Conservation (phyloP, 2,888 invertebrate genomes). For the Orthosia gothica region DNA sequence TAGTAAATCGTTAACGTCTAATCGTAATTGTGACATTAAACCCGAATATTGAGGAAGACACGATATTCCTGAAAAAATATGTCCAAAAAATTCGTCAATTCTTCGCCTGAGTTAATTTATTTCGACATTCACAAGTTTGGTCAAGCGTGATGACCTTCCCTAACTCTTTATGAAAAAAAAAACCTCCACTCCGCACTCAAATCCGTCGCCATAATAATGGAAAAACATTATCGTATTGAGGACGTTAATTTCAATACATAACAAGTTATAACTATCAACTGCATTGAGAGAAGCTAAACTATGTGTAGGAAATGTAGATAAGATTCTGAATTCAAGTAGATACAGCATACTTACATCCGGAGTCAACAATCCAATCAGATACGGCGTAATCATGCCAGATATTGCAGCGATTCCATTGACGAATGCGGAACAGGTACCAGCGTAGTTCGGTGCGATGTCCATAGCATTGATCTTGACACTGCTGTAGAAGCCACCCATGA, state of each 20-base stretch:
- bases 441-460: constrained; percentile 93
- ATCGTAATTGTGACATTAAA: too few relatives aligned
- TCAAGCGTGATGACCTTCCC: constrained; percentile 46
- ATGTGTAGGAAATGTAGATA: too few relatives aligned
- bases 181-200: too few relatives aligned
- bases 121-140: constrained; percentile 35
- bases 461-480: constrained; percentile 93
- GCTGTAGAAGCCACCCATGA: constrained; percentile 94
- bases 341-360: constrained; percentile 89
- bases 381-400: constrained; percentile 92
- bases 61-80: constrained; percentile 36
- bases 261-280: too few relatives aligned
- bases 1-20: too few relatives aligned
- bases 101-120: constrained; percentile 52
- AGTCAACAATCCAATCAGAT: constrained; percentile 91
- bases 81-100: constrained; percentile 26
- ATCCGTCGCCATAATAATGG: too few relatives aligned
- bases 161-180: constrained; percentile 47
- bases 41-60: constrained; percentile 39
- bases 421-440: constrained; percentile 93
- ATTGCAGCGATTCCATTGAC: constrained; percentile 92
- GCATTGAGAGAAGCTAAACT: not conserved
- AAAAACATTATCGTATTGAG: too few relatives aligned
- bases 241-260: too few relatives aligned
- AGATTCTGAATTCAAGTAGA: not conserved